Conservation (phyloP, 1,140 invertebrate genomes). For the Brachionus koreanus region DNA sequence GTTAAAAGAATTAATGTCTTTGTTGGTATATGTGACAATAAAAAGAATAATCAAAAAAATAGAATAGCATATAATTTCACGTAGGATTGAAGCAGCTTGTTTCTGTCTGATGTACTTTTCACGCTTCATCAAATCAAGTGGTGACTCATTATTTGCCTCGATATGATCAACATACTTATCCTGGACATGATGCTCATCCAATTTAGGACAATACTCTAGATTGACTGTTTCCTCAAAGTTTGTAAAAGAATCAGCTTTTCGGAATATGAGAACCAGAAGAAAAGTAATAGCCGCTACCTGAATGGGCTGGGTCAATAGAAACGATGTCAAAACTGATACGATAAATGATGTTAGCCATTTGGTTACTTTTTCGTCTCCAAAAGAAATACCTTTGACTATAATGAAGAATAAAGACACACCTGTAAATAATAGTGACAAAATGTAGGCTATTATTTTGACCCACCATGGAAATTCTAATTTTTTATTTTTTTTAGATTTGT, state of each 20-base stretch:
- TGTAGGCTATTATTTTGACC: slow-evolving; percentile 61
- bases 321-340: slow-evolving; percentile 62
- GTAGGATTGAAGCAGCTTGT: neutral
- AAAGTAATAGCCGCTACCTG: slow-evolving; percentile 61
- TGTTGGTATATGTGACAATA: slow-evolving; percentile 25
- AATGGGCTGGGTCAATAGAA: slow-evolving; percentile 63
- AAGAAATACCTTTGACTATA: slow-evolving; percentile 62
- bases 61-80: slow-evolving; percentile 54
- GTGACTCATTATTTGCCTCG: neutral
- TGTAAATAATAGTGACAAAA: slow-evolving; percentile 57
- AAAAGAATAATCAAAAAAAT: neutral
- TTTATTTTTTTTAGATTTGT: neutral
- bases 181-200: neutral
- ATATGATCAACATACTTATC: neutral
- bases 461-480: slow-evolving; percentile 60
- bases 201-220: slow-evolving; percentile 50
- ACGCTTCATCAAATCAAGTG: neutral
- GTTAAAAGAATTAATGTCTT: slow-evolving; percentile 50
- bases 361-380: slow-evolving; percentile 62
- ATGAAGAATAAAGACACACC: slow-evolving; percentile 60
- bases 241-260: slow-evolving; percentile 55
- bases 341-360: slow-evolving; percentile 64
- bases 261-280: neutral
- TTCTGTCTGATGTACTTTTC: slow-evolving; percentile 38
- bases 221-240: slow-evolving; percentile 57